phyloP scores from a whole-genome alignment of 2,113 vertebrate species.

The Rhea pennata region DNA sequence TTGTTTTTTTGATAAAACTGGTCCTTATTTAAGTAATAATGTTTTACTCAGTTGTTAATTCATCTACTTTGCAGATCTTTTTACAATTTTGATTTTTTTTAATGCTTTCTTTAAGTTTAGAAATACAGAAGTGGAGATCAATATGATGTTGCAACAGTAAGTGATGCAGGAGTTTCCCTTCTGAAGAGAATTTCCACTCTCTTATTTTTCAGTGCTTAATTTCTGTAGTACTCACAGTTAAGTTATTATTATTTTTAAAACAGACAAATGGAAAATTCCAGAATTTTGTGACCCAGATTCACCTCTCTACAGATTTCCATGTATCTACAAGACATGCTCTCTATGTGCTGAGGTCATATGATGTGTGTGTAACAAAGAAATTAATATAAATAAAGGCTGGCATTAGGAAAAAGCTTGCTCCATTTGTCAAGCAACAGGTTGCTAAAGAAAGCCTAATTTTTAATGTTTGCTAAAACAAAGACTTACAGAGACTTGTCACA shows the following conservation, averaged over 20 bases:
- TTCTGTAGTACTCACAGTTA: conserved; percentile 34
- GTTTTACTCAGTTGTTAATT: background rate
- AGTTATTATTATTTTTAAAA: background rate
- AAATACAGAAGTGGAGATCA: background rate
- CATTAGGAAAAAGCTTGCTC: background rate
- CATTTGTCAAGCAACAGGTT: background rate
- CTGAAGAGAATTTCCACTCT: background rate
- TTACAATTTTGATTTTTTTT: background rate
- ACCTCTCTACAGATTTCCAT: background rate
- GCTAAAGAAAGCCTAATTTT: conserved; percentile 40
- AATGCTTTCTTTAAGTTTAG: background rate
- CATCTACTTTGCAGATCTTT: background rate
- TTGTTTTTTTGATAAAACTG: background rate
- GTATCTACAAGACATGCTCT: background rate
- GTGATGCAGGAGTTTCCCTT: background rate
- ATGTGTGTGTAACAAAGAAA: background rate
- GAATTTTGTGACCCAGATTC: background rate
- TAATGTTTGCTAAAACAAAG: background rate
- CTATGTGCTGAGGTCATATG: background rate
- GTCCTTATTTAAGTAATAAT: background rate
- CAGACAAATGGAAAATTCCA: background rate
- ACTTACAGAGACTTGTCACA: background rate
- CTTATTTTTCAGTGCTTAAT: background rate
- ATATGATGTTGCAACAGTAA: background rate
- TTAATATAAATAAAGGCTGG: background rate